Base-by-base conservation (phyloP, 2,888 invertebrate species). In the Mythimna loreyi region DNA sequence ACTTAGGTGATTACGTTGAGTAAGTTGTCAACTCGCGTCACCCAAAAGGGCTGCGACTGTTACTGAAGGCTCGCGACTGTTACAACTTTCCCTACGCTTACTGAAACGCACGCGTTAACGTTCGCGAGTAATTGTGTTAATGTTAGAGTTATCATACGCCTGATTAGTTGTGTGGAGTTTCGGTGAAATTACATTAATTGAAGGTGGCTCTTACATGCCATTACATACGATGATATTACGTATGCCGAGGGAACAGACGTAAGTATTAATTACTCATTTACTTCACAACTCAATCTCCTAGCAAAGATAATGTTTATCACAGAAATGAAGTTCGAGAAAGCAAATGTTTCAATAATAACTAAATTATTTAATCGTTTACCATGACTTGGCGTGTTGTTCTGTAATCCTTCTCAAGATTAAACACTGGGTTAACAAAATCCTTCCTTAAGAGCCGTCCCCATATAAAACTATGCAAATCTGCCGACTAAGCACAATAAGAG, bases 401-500 rank as follows among this genome's bases (percentile, higher is more conserved):
- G 19, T 21, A 23, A 52, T 5, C 30, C n/a, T 9, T n/a, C 40
- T 28, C 50, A 45, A 57, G 13, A 57, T 25, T 50, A 47, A 65
- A 40, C 28, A 55, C 23, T 30, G 67, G 40, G 69, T 59, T 25
- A 49, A 67, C 30, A 61, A 57, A 36, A 58, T 72, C 33, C 65
- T 49, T 43, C 40, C 50, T 56, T 30, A 69, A 61, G 36, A 50
- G 52, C 57, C 62, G 47, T 47, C 67, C 66, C 36, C 63, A 66
- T 66, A 78, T 63, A 78, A 55, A 78, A 68, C 70, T 72, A 69
- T 78, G 71, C 57, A 52, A 72, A 75, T 69, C 79, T 67, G 65
- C 63, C 28, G 36, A 63, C 71, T 72, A 62, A 74, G 78, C 78
- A 63, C 72, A 80, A 64, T 78, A 73, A 71, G 82, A 82, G 78